Percentiles rank a stretch among this genome's conserved stretches.
Conservation (phyloP, 2,113 vertebrate genomes). For the Recurvirostra avosetta region DNA sequence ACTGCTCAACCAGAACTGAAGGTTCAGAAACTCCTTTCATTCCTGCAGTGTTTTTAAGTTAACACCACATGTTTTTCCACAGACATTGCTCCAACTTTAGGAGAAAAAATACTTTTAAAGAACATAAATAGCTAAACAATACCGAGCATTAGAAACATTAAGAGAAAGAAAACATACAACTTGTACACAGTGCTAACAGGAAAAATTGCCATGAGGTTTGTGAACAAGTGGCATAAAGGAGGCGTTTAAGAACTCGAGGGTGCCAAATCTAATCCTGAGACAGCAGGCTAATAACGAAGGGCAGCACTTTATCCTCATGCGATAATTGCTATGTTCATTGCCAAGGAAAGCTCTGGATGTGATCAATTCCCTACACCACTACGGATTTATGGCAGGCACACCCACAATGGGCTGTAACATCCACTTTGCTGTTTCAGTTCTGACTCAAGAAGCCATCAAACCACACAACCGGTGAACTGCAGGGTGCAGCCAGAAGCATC, state of each 20-base stretch:
- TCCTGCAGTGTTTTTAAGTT: background rate
- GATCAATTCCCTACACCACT: background rate
- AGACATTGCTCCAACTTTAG: background rate
- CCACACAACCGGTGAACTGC: background rate
- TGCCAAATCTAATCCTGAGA: background rate
- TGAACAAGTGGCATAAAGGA: background rate
- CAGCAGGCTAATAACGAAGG: background rate
- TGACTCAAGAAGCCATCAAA: background rate
- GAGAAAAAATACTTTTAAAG: background rate
- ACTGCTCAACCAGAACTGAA: background rate
- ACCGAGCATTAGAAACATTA: background rate
- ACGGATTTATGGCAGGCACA: background rate
- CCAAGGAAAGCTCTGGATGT: background rate
- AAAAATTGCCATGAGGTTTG: background rate
- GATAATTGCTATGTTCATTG: fast-evolving
- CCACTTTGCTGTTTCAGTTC: background rate
- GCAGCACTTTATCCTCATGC: background rate
- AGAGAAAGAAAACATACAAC: background rate
- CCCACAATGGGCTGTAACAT: background rate
- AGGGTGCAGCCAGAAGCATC: background rate
- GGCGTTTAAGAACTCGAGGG: background rate
- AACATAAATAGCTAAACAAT: background rate
- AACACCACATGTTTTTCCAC: background rate
- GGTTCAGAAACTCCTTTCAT: background rate
- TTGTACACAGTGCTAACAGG: background rate